Percentiles rank a stretch among this genome's conserved stretches.
Conservation (phyloP, 1,140 invertebrate genomes). For the Neocloeon triangulifer region DNA sequence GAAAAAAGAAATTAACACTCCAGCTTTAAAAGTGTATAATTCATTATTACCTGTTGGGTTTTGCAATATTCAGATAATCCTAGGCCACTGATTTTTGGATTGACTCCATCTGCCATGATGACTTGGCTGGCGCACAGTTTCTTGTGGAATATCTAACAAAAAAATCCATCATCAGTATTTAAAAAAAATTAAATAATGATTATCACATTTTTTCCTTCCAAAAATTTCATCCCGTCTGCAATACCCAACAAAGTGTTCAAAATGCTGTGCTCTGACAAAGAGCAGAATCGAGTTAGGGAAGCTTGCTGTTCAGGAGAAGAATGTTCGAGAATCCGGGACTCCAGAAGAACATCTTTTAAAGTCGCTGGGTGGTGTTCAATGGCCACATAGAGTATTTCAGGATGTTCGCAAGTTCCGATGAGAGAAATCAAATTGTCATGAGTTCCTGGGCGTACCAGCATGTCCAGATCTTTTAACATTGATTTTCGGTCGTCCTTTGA, state of each 20-base stretch:
- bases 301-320: conserved; percentile 24
- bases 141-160: conserved; percentile 39
- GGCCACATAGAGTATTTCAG: conserved; percentile 42
- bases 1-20: neutral
- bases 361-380: conserved; percentile 37
- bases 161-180: conserved; percentile 8
- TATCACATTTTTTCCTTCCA: conserved; percentile 26
- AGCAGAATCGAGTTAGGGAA: conserved; percentile 20
- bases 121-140: conserved; percentile 48
- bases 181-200: neutral
- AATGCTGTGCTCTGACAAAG: conserved; percentile 31
- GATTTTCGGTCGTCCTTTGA: conserved; percentile 30
- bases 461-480: conserved; percentile 49
- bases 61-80: conserved; percentile 31
- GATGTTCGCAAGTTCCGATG: conserved; percentile 55
- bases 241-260: conserved; percentile 29
- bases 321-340: conserved; percentile 31
- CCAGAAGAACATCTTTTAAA: conserved; percentile 41
- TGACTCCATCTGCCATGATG: conserved; percentile 28
- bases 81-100: conserved; percentile 47
- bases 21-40: neutral
- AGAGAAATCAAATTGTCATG: conserved; percentile 49
- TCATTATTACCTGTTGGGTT: conserved; percentile 17
- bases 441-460: conserved; percentile 34
- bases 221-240: conserved; percentile 38